Evolutionary conservation across 2,797 vertebrate genomes (phyloP).

Genomic region (Linurgus olivaceus): DNA sequence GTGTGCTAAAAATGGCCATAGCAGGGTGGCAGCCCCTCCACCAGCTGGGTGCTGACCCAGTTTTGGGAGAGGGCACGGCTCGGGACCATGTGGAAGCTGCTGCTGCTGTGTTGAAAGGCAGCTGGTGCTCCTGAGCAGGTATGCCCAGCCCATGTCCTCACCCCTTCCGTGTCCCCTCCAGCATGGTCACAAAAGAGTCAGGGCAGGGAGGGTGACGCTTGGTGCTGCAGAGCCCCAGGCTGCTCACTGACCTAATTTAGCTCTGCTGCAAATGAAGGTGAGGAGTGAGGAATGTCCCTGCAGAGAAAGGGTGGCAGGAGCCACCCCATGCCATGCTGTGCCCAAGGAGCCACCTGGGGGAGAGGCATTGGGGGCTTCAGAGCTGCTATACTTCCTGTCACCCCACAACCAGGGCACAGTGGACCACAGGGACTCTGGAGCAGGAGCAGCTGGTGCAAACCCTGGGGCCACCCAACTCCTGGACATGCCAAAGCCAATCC

Average conservation of each 20-base stretch:
- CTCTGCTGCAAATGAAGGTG: background rate
- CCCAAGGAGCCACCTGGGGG: accelerated
- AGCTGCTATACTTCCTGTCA: background rate
- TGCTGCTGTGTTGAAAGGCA: background rate
- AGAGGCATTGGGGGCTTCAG: background rate
- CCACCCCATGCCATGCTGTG: accelerated
- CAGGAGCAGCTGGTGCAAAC: background rate
- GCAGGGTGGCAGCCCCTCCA: accelerated
- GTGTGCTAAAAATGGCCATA: background rate
- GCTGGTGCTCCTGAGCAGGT: background rate
- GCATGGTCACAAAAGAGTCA: background rate
- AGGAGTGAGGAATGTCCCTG: background rate
- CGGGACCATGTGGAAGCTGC: accelerated
- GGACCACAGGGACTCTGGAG: background rate
- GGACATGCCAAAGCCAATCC: background rate
- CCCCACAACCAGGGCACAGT: accelerated
- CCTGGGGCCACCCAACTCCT: accelerated
- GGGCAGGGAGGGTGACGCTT: background rate
- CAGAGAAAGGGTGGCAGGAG: background rate
- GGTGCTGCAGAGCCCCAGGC: background rate
- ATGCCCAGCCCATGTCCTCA: accelerated
- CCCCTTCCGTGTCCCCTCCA: background rate
- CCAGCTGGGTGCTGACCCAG: accelerated
- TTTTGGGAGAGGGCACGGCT: accelerated
- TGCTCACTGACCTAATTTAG: slow-evolving; percentile 45